Evolutionary conservation across 2,797 vertebrate species (phyloP).

Genomic region (Coccyzus lansbergi): DNA sequence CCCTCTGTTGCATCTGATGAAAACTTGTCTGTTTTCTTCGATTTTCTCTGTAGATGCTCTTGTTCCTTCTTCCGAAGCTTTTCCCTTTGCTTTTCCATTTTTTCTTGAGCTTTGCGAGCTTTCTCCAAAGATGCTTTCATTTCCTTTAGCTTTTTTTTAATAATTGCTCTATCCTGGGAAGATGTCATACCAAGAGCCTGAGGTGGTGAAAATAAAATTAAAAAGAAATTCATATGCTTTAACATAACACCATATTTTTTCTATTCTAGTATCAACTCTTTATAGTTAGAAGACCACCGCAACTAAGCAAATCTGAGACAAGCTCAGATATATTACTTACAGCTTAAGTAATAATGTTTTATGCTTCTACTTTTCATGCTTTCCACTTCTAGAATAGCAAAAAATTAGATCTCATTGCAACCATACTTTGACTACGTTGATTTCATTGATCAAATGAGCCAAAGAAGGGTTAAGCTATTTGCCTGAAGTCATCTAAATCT

Average conservation of each 20-base stretch:
- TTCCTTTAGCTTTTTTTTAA: conserved; percentile 97
- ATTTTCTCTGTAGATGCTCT: conserved; percentile 85
- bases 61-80: conserved; percentile 86
- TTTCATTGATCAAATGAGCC: neutral
- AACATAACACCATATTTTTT: rapidly evolving
- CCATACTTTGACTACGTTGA: no score
- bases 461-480: neutral
- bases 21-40: conserved; percentile 74
- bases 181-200: conserved; percentile 88
- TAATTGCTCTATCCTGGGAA: conserved; percentile 88
- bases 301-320: neutral
- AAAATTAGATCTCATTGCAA: neutral
- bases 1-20: conserved; percentile 71
- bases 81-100: conserved; percentile 90
- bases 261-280: neutral
- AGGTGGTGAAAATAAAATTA: neutral
- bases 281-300: neutral
- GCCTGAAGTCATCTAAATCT: neutral
- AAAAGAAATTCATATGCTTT: neutral
- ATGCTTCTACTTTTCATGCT: neutral
- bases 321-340: neutral
- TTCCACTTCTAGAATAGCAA: neutral
- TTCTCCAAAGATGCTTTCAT: conserved; percentile 92
- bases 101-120: conserved; percentile 87
- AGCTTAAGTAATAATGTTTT: neutral